Base-by-base conservation (phyloP, 2,888 invertebrate species). In the Tetragonula carbonaria region DNA sequence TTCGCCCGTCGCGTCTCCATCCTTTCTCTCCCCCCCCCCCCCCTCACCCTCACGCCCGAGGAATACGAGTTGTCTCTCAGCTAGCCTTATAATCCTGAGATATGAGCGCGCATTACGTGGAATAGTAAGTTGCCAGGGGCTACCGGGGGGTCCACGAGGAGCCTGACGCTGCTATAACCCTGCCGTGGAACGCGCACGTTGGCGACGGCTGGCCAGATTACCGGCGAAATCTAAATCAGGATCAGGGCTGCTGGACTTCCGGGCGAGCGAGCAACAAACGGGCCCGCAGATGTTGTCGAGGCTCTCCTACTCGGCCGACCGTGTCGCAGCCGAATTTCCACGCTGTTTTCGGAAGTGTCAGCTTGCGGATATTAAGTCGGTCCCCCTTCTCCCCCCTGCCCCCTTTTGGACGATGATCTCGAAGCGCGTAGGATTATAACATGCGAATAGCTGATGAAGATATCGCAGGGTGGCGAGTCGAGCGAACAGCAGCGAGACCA, bases 61-160 rank as follows among this genome's bases (percentile, higher is more conserved):
- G 85, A 80, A 78, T 45, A 45, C 53, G 21, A 74, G 66, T 87
- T 83, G 89, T 87, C 90, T 87, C 89, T 90, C 89, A 86, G 86
- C 81, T 82, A 80, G 86, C 74, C 87, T 91, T 91, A 93, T 94
- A 94, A 94, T 94, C 94, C 94, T 94, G 94, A 94, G 94, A 94
- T 94, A 94, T 93, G 94, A 92, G 91, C 92, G 88, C 91, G 92
- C 90, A 93, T 94, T 93, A 94, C 93, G 90, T 90, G 89, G 91
- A 94, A 94, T 92, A 91, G 92, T 91, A 90, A 91, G 90, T 92
- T 89, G 90, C 83, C 86, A 81, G 87, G 84, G 86, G 87, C 51
- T 90, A 86, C 89, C 86, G 91, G 91, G 91, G 91, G 91, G 91
- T 92, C 91, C 81, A 82, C 83, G 86, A 86, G 72, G 87, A n/a